phyloP scores from a whole-genome alignment of 2,888 invertebrate species.

The Rapana venosa region DNA sequence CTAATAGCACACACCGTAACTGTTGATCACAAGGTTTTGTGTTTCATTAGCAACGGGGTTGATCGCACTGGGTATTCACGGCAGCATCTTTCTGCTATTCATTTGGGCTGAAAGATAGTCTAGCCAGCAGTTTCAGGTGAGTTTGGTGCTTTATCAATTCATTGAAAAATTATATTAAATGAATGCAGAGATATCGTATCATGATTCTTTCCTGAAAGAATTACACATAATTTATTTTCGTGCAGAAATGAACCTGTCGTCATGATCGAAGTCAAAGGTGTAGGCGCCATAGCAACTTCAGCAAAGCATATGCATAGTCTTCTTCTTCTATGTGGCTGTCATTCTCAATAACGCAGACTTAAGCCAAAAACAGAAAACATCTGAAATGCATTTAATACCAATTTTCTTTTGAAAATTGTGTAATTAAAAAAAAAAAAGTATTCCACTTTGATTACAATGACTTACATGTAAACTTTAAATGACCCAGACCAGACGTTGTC shows the following conservation, averaged over 20 bases:
- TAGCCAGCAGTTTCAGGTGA: slow-evolving; percentile 14
- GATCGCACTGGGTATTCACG: background rate
- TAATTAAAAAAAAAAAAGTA: too few species aligned
- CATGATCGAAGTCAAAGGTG: background rate
- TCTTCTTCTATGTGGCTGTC: too few species aligned
- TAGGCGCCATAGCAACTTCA: background rate
- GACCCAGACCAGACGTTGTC: too few species aligned
- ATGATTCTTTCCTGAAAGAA: too few species aligned
- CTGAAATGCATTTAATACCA: too few species aligned
- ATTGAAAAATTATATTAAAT: background rate
- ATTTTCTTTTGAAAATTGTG: too few species aligned
- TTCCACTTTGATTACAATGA: too few species aligned
- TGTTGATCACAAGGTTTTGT: background rate
- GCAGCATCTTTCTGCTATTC: slow-evolving; percentile 16
- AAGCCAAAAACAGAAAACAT: too few species aligned
- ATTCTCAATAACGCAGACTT: too few species aligned
- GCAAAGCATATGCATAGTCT: background rate
- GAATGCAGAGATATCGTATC: background rate
- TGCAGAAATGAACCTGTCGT: too few species aligned
- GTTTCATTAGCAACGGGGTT: slow-evolving; percentile 39
- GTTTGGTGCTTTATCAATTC: background rate
- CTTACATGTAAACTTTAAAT: too few species aligned
- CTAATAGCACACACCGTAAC: background rate
- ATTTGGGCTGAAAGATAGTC: background rate
- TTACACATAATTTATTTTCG: background rate